Percentiles rank a stretch among this genome's conserved stretches.
Evolutionary conservation across 2,113 vertebrate species (phyloP).

Genomic region (Centropus unirufus): DNA sequence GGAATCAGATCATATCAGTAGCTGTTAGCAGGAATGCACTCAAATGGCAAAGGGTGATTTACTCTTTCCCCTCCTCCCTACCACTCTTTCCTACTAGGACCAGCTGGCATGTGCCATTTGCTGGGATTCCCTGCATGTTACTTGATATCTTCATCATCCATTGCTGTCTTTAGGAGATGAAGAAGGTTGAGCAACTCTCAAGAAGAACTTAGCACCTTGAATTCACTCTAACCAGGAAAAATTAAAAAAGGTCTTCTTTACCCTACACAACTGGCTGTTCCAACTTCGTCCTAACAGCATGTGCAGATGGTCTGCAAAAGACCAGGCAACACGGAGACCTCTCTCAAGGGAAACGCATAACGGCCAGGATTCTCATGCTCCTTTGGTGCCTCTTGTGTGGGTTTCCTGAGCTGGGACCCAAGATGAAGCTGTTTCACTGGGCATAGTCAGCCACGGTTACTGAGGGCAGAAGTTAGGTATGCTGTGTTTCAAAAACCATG

Average conservation of each 20-base stretch:
- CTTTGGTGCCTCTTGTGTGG: not conserved
- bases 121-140: not conserved
- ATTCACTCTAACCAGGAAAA: not conserved
- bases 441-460: not conserved
- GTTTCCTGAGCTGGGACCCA: not conserved
- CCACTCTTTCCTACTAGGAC: not conserved
- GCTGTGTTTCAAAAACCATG: not conserved
- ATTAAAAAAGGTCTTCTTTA: not conserved
- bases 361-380: not conserved
- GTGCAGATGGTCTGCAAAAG: not conserved
- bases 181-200: not conserved
- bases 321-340: not conserved
- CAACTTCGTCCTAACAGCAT: not conserved
- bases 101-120: not conserved
- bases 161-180: not conserved
- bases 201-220: not conserved
- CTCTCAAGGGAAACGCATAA: not conserved
- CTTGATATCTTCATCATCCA: not conserved
- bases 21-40: conserved; percentile 1
- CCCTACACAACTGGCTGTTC: not conserved
- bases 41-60: not conserved
- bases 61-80: not conserved
- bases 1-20: not conserved
- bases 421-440: not conserved
- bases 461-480: not conserved